Conservation (phyloP, 2,113 vertebrate genomes). For the Antechinus flavipes region DNA sequence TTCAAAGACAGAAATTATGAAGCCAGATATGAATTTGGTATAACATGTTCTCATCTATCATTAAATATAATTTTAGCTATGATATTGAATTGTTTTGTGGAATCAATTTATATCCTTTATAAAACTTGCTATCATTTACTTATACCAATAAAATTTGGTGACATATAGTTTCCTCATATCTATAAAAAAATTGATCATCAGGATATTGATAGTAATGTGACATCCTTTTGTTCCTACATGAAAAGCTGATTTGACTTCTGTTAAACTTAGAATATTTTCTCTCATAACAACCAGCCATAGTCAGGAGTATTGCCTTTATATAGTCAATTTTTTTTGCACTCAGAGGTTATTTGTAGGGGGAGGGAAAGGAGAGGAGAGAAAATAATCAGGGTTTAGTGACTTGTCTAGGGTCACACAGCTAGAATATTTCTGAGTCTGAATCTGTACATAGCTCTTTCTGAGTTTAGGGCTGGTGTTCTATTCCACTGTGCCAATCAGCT, state of each 20-base stretch:
- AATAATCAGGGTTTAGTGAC: neutral
- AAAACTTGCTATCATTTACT: neutral
- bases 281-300: neutral
- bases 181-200: neutral
- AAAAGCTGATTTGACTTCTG: neutral
- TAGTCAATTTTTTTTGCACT: neutral
- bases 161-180: neutral
- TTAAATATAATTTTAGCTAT: neutral
- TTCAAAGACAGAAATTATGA: neutral
- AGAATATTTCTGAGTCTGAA: neutral
- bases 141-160: neutral
- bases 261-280: neutral
- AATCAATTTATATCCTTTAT: neutral
- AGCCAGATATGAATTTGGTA: neutral
- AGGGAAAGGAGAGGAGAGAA: too few relatives aligned
- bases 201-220: neutral
- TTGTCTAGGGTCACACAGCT: neutral
- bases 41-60: neutral
- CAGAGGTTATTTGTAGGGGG: neutral
- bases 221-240: neutral
- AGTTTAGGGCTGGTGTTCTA: neutral
- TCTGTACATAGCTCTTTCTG: neutral
- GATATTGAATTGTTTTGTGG: neutral
- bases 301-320: neutral
- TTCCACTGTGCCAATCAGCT: neutral